Evolutionary conservation across 2,797 vertebrate species (phyloP).

Genomic region (Onychomys arenicola): DNA sequence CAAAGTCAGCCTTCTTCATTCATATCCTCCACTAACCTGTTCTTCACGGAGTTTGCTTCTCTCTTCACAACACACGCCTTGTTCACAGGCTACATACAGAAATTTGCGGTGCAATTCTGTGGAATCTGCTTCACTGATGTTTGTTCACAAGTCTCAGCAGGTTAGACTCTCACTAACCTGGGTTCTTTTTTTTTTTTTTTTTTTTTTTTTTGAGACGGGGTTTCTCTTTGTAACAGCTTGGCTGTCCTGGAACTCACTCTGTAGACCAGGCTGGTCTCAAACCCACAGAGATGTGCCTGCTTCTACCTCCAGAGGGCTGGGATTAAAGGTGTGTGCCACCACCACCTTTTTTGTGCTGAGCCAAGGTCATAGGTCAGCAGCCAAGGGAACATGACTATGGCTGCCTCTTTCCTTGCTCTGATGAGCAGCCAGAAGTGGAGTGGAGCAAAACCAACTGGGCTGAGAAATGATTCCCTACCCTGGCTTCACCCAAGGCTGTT

Average conservation of each 20-base stretch:
- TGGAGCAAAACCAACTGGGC: background rate
- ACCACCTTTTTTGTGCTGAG: background rate
- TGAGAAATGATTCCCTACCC: background rate
- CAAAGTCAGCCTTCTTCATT: background rate
- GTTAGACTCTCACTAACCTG: background rate
- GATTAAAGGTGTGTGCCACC: background rate
- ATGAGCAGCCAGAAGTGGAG: background rate
- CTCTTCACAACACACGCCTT: fast-evolving
- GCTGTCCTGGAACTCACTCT: no score
- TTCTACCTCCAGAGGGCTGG: background rate
- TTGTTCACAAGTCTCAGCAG: background rate
- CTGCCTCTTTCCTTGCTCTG: background rate
- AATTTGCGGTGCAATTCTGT: background rate
- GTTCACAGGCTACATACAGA: background rate
- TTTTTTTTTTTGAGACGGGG: no score
- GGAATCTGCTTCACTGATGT: background rate
- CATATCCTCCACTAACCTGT: background rate
- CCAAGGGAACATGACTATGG: background rate
- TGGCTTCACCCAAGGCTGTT: background rate
- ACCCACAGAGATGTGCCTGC: no score
- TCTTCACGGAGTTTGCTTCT: background rate
- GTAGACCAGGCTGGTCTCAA: no score
- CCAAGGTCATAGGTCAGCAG: background rate
- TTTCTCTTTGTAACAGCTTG: no score
- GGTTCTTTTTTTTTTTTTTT: background rate